Evolutionary conservation across 2,797 vertebrate genomes (phyloP).

Genomic region (Acropternis orthonyx): DNA sequence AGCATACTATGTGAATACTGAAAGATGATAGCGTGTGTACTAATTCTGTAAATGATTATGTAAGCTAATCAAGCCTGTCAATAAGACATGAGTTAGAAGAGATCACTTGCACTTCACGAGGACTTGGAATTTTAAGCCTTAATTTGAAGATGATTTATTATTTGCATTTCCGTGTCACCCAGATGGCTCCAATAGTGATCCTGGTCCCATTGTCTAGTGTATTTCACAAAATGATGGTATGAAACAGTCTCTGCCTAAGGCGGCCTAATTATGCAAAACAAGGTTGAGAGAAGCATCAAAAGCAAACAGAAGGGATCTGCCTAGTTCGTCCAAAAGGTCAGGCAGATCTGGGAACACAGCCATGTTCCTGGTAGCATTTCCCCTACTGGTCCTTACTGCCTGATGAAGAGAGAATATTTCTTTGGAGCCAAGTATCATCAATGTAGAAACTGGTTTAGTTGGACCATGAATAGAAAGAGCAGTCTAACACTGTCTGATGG

Average conservation of each 20-base stretch:
- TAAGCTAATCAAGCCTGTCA: conserved; percentile 6
- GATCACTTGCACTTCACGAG: conserved; percentile 3
- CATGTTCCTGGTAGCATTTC: background rate
- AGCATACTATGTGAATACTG: background rate
- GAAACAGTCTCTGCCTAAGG: conserved; percentile 35
- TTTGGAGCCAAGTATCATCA: background rate
- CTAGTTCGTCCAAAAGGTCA: conserved; percentile 47
- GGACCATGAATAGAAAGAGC: background rate
- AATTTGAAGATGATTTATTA: conserved; percentile 44
- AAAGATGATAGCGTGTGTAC: background rate
- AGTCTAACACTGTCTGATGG: background rate
- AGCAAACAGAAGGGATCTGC: conserved; percentile 34
- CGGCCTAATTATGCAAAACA: conserved; percentile 32
- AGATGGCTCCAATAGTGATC: conserved; percentile 42
- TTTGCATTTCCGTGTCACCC: conserved; percentile 44
- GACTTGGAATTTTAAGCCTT: conserved; percentile 18
- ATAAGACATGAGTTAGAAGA: background rate
- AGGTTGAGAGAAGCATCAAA: conserved; percentile 41
- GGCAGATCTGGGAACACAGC: conserved; percentile 16
- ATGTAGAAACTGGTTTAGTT: background rate
- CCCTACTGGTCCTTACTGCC: background rate
- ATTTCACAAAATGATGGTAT: conserved; percentile 28
- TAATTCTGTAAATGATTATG: conserved; percentile 2
- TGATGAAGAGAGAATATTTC: background rate
- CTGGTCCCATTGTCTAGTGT: conserved; percentile 22